Base-by-base conservation (phyloP, 1,140 invertebrate species). In the Drosophila melanica region DNA sequence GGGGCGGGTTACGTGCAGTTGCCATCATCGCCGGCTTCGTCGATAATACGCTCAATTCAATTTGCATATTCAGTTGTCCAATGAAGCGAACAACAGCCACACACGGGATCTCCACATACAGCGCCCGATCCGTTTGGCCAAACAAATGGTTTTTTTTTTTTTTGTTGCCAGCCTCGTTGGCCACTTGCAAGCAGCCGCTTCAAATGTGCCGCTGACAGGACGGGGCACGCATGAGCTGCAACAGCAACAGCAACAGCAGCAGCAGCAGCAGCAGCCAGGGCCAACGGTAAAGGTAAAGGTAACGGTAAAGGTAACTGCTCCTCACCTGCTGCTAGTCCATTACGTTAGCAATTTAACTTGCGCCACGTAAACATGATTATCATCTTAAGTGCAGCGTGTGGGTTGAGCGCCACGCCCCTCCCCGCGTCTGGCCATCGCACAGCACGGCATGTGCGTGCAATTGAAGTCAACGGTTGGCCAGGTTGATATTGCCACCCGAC, bases 31-130 rank as follows among this genome's bases (percentile, higher is more conserved):
- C 59, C 62, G 65, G 50, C 35, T 65, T 59, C 66, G 72, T 80
- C 85, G 84, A 90, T 89, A 89, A 89, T 89, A 89, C 84, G 85
- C 85, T 89, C 84, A 90, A 89, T 89, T 89, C 84, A 89, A 89
- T 89, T 89, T 89, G 84, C 84, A 89, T 89, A 89, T 89, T 89
- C 84, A 89, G 84, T 89, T 89, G 84, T 89, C 79, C 84, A 89
- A 89, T 89, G 84, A 89, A 89, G 84, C 84, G 84, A 63, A 75
- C 75, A 78, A 76, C 76, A 75, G 53, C 57, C 54, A 33, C 54
- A 55, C 51, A 75, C 62, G 11, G 69, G 58, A 65, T 68, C 66
- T 68, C n/a, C 33, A 27, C 35, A 48, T 5, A 11, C 16, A 12
- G 42, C 27, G 10, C 11, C 20, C 37, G 23, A 35, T 69, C 42